Conservation (phyloP, 2,797 vertebrate genomes). For the Peromyscus melanophrys region DNA sequence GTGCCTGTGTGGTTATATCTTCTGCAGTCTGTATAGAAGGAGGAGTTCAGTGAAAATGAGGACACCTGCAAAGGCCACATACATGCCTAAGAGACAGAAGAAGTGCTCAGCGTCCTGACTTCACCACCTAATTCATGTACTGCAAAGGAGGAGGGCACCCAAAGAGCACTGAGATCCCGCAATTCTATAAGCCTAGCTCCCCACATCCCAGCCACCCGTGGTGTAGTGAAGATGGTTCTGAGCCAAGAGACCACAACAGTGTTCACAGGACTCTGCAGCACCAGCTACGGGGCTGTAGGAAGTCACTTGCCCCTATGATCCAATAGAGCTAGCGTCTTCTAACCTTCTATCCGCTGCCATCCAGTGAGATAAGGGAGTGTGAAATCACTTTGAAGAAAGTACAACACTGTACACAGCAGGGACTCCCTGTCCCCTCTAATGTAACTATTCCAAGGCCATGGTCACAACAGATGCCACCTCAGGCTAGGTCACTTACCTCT, state of each 20-base stretch:
- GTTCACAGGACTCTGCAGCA: background rate
- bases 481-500: background rate
- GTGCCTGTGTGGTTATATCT: background rate
- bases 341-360: background rate
- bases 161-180: background rate
- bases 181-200: background rate
- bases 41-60: background rate
- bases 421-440: background rate
- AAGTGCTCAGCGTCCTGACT: background rate
- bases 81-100: background rate
- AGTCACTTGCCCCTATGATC: background rate
- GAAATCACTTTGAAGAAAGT: background rate
- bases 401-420: background rate
- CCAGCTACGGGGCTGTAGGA: background rate
- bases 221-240: background rate
- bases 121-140: background rate
- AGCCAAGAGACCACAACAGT: background rate
- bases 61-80: background rate
- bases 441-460: background rate
- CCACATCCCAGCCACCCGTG: background rate
- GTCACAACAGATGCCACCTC: background rate
- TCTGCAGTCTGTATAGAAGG: background rate
- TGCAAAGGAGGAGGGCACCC: background rate
- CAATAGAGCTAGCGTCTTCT: background rate
- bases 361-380: background rate